phyloP scores from a whole-genome alignment of 2,797 vertebrate species.

The Ctenosaura bakeri region DNA sequence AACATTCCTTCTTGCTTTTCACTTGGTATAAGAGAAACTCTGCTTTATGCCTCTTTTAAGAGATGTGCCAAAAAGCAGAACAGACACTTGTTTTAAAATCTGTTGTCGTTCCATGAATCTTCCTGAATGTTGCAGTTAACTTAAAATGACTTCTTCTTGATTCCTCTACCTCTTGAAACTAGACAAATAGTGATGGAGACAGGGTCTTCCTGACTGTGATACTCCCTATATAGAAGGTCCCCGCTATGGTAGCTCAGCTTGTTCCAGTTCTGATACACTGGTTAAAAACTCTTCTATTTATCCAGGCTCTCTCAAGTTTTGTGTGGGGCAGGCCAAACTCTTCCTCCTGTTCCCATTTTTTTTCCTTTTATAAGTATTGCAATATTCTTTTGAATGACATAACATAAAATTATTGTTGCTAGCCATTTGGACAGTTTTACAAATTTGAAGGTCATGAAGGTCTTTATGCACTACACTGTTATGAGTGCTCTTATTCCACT shows the following conservation, averaged over 20 bases:
- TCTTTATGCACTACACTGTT: no score
- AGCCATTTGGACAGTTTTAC: no score
- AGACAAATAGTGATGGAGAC: no score
- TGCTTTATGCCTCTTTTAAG: neutral
- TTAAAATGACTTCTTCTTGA: neutral
- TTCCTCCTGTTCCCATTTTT: neutral
- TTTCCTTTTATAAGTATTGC: neutral
- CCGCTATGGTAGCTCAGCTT: neutral
- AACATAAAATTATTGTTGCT: neutral
- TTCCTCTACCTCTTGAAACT: neutral
- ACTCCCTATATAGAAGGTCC: neutral
- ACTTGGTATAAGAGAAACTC: neutral
- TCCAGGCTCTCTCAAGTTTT: no score
- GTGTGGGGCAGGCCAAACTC: no score
- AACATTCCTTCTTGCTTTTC: neutral
- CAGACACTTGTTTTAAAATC: neutral
- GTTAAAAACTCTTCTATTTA: no score
- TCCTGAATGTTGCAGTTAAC: neutral
- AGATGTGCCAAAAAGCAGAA: neutral
- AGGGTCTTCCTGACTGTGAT: no score
- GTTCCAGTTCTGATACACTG: neutral
- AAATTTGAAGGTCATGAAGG: no score
- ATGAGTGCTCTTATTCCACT: no score
- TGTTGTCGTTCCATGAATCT: neutral
- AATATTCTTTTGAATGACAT: neutral